Base-by-base conservation (phyloP, 2,113 vertebrate species). In the Apistogramma diplotaenia region DNA sequence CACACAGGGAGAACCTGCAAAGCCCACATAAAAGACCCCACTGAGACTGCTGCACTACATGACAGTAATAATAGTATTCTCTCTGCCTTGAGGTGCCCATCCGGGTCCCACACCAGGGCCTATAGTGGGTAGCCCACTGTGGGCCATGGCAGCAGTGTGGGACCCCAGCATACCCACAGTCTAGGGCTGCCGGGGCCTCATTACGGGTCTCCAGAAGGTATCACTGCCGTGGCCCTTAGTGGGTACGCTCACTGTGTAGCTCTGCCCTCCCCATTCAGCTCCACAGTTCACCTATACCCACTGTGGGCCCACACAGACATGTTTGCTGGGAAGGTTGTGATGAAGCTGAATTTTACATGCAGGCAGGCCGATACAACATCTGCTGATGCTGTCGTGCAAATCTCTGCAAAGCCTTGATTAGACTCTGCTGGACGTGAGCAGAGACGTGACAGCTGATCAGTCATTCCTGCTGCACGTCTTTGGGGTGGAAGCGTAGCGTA, bases 231-330 rank as follows among this genome's bases (percentile, higher is more conserved):
- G 21, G 35, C 35, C 21, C 61, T 43, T 43, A 25, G 21, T 65
- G 15, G 0, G 8, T 1, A 40, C 60, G 40, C 60, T 0, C 33
- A 40, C n/a, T 37, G 37, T 62, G 7, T 40, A 33, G 60, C 33
- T 62, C 40, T 65, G n/a, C 3, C 1, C 23, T 65, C 7, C 61
- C 13, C 2, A 43, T 6, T 43, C 61, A 65, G 61, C 35, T 21
- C 61, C 61, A 65, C 21, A 65, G 8, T 25, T 65, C 61, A 65
- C 61, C 61, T 43, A 35, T 65, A 65, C 35, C 0, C 61, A 46
- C 21, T 65, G 0, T 65, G 37, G 61, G 18, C 0, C 37, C 5
- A 1, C 8, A 1, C 37, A 46, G 43, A 12, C 2, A 0, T 16
- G 37, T 27, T 67, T 67, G 0, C 0, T 46, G 43, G 23, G 15